Evolutionary conservation across 2,113 vertebrate species (phyloP), one percentile per base, ranked within the genome.

Genomic region (Lepisosteus osseus): DNA sequence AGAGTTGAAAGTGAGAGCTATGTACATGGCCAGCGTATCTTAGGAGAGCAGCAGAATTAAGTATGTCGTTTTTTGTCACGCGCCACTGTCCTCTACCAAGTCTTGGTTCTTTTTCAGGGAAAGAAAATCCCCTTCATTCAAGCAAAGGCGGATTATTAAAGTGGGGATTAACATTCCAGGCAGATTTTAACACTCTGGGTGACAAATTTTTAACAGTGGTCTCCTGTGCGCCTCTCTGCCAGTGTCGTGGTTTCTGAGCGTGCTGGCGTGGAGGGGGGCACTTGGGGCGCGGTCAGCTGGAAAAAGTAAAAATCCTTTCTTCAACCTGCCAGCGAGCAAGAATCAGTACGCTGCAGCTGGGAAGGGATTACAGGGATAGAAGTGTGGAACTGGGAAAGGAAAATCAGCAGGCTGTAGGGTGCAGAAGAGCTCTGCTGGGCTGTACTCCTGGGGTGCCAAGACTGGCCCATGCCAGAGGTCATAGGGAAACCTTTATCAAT

Each of bases 121-220:
- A 73, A 83, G 71, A 76, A 78, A 82, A 80, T 83, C 79, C 70
- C 29, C 79, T 59, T 4, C n/a, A 2, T 7, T 79, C 76, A 84
- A 80, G 84, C 72, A 17, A 83, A 67, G 68, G 78, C 70, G 82
- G 82, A 86, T 90, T 90, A 85, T 79, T 85, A 83, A 81, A 86
- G 82, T 81, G 79, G 79, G 91, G 92, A 94, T 94, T 93, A 94
- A 92, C 90, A 94, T 94, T 94, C 93, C 88, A 84, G 75, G 62
- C 86, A 85, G 90, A 89, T 91, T 93, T 91, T 93, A 90, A 94
- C 91, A 93, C 91, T 86, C 85, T 82, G 85, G 88, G 92, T 55
- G 90, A 94, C 86, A 91, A 87, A 91, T 92, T 89, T 90, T 88
- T 86, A 88, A 85, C 90, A 87, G 80, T 83, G 81, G 84, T 69